Conservation (phyloP, 2,113 vertebrate species). For the Campylomormyrus tamandua region DNA sequence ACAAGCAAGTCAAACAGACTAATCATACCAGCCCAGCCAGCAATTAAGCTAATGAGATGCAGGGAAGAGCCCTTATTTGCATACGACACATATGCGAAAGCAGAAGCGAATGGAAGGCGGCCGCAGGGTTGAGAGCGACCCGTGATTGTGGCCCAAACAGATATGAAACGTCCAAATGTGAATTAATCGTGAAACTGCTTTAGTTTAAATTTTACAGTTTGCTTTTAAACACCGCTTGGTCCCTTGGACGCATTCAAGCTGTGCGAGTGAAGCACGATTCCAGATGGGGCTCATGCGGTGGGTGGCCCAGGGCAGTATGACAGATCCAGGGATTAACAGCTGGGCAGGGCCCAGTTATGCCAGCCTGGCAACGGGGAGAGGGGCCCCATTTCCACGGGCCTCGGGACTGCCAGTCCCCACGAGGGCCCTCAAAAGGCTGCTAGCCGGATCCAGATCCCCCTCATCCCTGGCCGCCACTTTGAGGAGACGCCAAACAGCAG, state of each 20-base stretch:
- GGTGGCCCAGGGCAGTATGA: neutral
- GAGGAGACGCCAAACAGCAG: neutral
- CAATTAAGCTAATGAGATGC: slow-evolving; percentile 13
- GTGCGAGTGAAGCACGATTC: neutral
- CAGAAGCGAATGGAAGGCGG: neutral
- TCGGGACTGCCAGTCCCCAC: neutral
- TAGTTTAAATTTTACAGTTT: neutral
- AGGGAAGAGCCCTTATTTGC: neutral
- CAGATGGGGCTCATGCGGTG: neutral
- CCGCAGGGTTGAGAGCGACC: neutral
- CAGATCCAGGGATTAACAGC: neutral
- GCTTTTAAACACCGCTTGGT: neutral
- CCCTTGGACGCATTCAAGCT: neutral
- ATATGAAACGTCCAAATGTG: neutral
- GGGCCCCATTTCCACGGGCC: neutral
- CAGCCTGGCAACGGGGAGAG: neutral
- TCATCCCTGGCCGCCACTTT: neutral
- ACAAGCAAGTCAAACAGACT: slow-evolving; percentile 1
- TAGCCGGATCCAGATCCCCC: neutral
- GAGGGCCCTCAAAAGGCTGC: neutral
- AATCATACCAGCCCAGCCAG: neutral
- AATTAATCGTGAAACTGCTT: neutral
- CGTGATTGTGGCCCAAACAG: neutral
- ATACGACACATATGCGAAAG: neutral
- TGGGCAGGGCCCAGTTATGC: neutral